phyloP scores from a whole-genome alignment of 2,888 invertebrate genomes.

The Aleiodes testaceus region DNA sequence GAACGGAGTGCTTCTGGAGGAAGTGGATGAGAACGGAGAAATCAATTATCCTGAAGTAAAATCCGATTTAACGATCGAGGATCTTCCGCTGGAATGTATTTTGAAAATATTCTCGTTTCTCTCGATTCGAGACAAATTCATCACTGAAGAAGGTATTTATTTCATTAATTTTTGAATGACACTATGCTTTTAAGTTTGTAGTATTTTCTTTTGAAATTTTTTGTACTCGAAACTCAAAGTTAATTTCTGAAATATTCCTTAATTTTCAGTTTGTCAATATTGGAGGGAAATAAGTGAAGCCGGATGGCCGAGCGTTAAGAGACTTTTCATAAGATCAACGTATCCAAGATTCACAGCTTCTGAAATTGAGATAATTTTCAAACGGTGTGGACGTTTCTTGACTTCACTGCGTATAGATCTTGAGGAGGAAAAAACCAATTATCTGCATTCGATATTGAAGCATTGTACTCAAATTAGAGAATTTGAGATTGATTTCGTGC shows the following conservation, averaged over 20 bases:
- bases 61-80: not conserved
- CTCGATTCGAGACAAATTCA: conserved; percentile 13
- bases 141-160: conserved; percentile 7
- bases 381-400: conserved; percentile 9
- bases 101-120: conserved; percentile 18
- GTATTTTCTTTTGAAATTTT: too few species aligned
- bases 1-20: conserved; percentile 24
- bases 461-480: not conserved
- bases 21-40: conserved; percentile 15
- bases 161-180: not conserved
- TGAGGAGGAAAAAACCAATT: conserved; percentile 14
- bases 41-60: conserved; percentile 8
- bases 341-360: conserved; percentile 4
- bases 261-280: not conserved
- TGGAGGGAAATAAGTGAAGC: conserved; percentile 11
- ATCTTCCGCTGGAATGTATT: conserved; percentile 5
- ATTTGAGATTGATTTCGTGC: conserved; percentile 17
- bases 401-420: conserved; percentile 13
- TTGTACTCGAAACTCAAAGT: too few species aligned
- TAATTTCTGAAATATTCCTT: not conserved
- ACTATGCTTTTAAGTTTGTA: too few species aligned
- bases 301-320: conserved; percentile 13
- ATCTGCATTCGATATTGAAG: conserved; percentile 8
- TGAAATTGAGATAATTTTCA: conserved; percentile 19
- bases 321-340: conserved; percentile 22